Evolutionary conservation across 2,113 vertebrate genomes (phyloP).

Genomic region (Phyllostomus hastatus): DNA sequence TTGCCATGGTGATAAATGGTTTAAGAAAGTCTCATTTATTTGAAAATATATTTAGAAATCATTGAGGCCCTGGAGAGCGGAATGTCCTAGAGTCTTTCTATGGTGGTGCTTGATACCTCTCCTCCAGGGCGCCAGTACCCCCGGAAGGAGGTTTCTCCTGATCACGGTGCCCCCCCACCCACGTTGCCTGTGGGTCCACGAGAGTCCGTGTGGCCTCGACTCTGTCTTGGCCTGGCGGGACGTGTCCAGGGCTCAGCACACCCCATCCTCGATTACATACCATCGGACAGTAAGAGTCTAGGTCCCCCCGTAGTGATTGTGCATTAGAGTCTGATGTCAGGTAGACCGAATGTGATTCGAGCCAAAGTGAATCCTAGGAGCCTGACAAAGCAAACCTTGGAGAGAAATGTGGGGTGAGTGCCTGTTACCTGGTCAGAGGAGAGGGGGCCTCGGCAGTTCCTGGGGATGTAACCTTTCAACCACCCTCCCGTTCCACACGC

Average conservation of each 20-base stretch:
- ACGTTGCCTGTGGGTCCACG: background rate
- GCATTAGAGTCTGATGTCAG: background rate
- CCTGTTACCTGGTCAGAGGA: background rate
- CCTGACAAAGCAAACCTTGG: background rate
- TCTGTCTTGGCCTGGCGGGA: background rate
- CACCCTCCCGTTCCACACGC: accelerated
- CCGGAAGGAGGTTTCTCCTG: conserved; percentile 32
- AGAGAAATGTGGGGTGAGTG: background rate
- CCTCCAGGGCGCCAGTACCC: conserved; percentile 32
- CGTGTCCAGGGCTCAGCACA: background rate
- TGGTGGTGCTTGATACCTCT: background rate
- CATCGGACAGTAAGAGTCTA: background rate
- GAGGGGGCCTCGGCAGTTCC: background rate
- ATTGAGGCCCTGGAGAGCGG: conserved; percentile 72
- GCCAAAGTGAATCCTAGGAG: background rate
- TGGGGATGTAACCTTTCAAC: background rate
- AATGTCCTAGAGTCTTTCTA: conserved; percentile 59
- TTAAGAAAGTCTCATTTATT: conserved; percentile 75
- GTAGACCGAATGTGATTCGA: background rate
- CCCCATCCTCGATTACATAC: background rate
- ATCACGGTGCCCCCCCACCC: background rate
- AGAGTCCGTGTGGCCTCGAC: background rate
- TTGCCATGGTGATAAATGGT: conserved; percentile 74
- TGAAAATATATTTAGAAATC: conserved; percentile 78
- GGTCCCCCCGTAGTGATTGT: background rate